Evolutionary conservation across 2,888 invertebrate species (phyloP), one percentile per base, ranked within the genome.

Genomic region (Notocelia uddmanniana): DNA sequence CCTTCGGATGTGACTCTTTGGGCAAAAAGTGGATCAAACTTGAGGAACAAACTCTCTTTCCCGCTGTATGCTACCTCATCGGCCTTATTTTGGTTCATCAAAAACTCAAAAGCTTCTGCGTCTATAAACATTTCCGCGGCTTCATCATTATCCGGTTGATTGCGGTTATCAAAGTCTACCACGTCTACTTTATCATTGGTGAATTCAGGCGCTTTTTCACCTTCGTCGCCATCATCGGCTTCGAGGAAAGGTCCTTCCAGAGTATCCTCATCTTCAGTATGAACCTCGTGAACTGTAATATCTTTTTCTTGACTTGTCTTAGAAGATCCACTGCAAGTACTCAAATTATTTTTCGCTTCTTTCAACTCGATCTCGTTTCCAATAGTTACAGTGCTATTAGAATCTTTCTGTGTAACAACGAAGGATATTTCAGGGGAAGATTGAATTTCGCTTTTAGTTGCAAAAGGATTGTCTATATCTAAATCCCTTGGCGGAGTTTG

Each of bases 201-300:
- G 60, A 84, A 80, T 52, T 83, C 82, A 31, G 81, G 74, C 10
- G 82, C 74, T 78, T 89, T 87, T 5, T 85, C 81, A 59, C 54
- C 66, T 13, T 83, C 82, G 57, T 76, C 73, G 11, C 82, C 75
- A 69, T 90, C 88, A n/a, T 89, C 89, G 13, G 77, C 77, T 80
- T 92, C 92, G 9, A 92, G 77, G 74, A 92, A 92, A 18, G 93
- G 92, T 11, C 92, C 93, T 81, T 93, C 93, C 57, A 88, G 76
- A 9, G 93, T 93, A 75, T 93, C 93, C 80, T 93, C 93, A 74
- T 92, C 91, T 82, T 93, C 93, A 18, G 93, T 93, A 67, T 89
- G 81, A 3, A 89, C 75, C 81, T 92, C 91, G 68, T 75, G 78
- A 3, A 85, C 77, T n/a, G 89, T 88, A n/a, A 55, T 34, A 75